Evolutionary conservation across 2,888 invertebrate genomes (phyloP), one percentile per base, ranked within the genome.

Genomic region (Zootermopsis nevadensis): DNA sequence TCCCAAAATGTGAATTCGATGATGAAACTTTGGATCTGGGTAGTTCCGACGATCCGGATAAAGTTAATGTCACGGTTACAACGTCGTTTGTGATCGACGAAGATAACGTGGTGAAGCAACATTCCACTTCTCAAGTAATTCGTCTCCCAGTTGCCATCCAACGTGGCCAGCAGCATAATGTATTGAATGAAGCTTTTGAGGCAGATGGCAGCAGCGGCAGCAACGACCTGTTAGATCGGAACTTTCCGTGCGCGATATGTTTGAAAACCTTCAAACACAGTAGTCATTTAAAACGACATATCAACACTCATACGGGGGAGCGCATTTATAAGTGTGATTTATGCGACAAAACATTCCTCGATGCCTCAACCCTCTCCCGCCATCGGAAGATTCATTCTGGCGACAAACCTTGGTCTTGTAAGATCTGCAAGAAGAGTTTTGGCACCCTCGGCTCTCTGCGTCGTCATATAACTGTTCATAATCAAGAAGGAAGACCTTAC

Each of bases 281-380:
- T 27, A 85, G 85, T 38, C 86, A 86, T 60, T 83, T 86, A 24
- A 84, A 85, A 24, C 81, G 86, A 22, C 87, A 87, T 77, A 82
- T 85, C 12, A 86, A 85, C 48, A 86, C 86, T 27, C 88, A 88
- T 69, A 85, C 86, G 19, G 87, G 86, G 12, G 86, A 86, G 30
- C 85, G 85, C 27, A 35, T 77, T 31, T 82, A 88, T 86, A 85
- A 2, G 80, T 93, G 93, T 86, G 88, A 89, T 2, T 87, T 92
- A 81, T 93, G 93, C 86, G 90, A 90, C 77, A 93, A 91, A 84
- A 89, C 91, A 0, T 93, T 93, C 83, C 89, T 90, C 19, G 89
- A 91, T 7, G 48, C 91, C 89, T 86, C 91, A 89, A 91, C 91
- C 83, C 87, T 91, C 69, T 89, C 88, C 86, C 87, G 89, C 77